These are phyloP conservation scores for Nemotelus pantherinus DNA, from an alignment of 2,888 invertebrate genomes.

Conservation along the genomic window DNA sequence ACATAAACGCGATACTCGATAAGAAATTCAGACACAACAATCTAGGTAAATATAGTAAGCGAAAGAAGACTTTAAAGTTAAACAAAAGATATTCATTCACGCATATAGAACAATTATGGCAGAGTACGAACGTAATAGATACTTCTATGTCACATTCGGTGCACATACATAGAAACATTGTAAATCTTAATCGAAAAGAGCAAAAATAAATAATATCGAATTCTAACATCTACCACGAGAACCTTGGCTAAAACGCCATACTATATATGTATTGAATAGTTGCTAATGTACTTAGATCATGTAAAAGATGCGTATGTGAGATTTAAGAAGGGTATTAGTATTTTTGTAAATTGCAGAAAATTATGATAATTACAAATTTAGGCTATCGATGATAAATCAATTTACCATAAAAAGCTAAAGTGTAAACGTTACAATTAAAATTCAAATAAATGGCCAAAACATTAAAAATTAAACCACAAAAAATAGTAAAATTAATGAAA, in stretches of 20 bases:
- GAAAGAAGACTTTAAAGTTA: conserved; percentile 40
- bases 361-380: neutral
- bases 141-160: conserved; percentile 8
- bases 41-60: conserved; percentile 40
- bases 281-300: too few species aligned
- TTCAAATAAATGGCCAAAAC: conserved; percentile 23
- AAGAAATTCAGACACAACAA: conserved; percentile 20
- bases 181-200: conserved; percentile 1
- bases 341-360: conserved; percentile 29
- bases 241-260: too few species aligned
- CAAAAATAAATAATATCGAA: too few species aligned
- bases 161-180: conserved; percentile 26
- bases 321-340: neutral
- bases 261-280: too few species aligned
- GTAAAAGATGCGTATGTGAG: too few species aligned
- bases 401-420: neutral
- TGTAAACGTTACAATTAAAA: neutral
- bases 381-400: too few species aligned
- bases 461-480: neutral
- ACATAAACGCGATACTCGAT: conserved; percentile 34
- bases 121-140: conserved; percentile 16
- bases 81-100: conserved; percentile 1
- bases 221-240: too few species aligned
- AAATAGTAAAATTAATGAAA: conserved; percentile 6
- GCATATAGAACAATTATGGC: conserved; percentile 15